Conservation (phyloP, 1,140 invertebrate genomes). For the Papilio xuthus region DNA sequence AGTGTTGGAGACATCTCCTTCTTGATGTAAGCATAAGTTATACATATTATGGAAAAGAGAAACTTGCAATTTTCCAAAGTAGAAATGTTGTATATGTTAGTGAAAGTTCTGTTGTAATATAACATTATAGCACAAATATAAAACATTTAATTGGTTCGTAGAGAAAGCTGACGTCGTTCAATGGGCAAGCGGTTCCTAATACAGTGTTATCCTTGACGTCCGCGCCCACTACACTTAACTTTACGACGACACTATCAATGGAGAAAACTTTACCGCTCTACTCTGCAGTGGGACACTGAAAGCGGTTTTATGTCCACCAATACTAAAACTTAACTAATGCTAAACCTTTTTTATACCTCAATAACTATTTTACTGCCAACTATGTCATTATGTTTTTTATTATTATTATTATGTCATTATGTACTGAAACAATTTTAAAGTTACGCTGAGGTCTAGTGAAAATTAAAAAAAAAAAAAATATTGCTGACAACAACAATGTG, state of each 20-base stretch:
- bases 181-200: not conserved
- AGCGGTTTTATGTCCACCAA: not conserved
- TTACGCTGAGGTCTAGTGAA: too few species aligned
- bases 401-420: too few species aligned
- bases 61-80: too few species aligned
- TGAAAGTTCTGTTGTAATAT: not conserved
- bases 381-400: too few species aligned
- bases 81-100: not conserved
- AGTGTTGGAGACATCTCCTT: not conserved
- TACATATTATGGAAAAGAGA: not conserved
- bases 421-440: too few species aligned
- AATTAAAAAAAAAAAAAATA: too few species aligned
- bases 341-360: too few species aligned
- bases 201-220: not conserved
- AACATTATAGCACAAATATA: not conserved
- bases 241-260: not conserved
- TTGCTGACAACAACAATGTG: too few species aligned
- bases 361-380: not conserved
- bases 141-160: conserved; percentile 8
- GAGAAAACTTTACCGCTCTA: not conserved
- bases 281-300: not conserved
- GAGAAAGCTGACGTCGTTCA: not conserved
- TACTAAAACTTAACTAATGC: not conserved
- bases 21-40: not conserved
- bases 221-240: conserved; percentile 7